phyloP scores from a whole-genome alignment of 2,797 vertebrate genomes.

The Limnodromus scolopaceus region DNA sequence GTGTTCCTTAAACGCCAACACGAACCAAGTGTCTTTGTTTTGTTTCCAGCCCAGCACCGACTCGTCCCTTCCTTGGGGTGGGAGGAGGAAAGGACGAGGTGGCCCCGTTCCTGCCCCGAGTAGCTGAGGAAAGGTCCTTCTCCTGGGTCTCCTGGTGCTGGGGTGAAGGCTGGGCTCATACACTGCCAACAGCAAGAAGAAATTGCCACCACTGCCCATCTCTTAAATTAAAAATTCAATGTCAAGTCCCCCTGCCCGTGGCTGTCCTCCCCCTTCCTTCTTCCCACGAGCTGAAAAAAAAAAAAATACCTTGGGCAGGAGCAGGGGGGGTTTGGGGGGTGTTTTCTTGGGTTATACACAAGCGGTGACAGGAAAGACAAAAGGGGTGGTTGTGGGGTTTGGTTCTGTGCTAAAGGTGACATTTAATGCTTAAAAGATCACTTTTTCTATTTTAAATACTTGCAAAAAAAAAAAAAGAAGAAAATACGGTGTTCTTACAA shows the following conservation, averaged over 20 bases:
- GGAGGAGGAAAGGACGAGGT: not conserved
- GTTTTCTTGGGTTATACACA: not conserved
- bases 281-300: not conserved
- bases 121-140: not conserved
- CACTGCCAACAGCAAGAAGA: conserved; percentile 52
- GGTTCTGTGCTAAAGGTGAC: conserved; percentile 41
- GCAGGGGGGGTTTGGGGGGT: no score
- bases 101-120: not conserved
- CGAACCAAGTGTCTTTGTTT: conserved; percentile 43
- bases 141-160: not conserved
- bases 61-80: not conserved
- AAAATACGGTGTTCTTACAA: conserved; percentile 12
- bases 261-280: not conserved
- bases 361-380: not conserved
- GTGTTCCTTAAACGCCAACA: conserved; percentile 67
- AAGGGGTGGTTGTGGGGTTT: not conserved
- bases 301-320: not conserved
- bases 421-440: conserved; percentile 6
- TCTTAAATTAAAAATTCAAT: not conserved
- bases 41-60: not conserved
- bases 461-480: not conserved
- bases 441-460: conserved; percentile 68
- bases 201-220: conserved; percentile 49
- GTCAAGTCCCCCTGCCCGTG: not conserved
- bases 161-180: not conserved